Base-by-base conservation (phyloP, 2,797 vertebrate genomes). In the Crypturellus tataupa region DNA sequence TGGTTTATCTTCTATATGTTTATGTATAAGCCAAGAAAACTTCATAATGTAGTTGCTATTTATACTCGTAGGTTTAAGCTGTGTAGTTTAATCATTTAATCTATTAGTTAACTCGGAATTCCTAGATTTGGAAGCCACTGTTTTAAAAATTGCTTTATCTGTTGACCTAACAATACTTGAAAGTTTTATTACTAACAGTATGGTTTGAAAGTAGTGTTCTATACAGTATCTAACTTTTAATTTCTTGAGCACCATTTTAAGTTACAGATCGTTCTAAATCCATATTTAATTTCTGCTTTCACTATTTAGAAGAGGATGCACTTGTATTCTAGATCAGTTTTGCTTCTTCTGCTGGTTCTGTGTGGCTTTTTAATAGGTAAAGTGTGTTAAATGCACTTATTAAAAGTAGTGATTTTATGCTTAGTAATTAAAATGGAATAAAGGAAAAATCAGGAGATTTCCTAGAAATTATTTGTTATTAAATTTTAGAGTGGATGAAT, bases 321-420 rank as follows among this genome's bases (percentile, higher is more conserved):
- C 19, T 27, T 83, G 63, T 31, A 16, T 33, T 68, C 19, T 7
- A 3, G 55, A 16, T 69, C 0, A 1, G 1, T 80, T 81, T 35
- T 70, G 5, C 85, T 71, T 80, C 89, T 93, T 93, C 72, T 93
- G 21, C 16, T 87, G 79, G 69, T 78, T 78, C n/a, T 85, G 49
- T 18, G 1, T 60, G 21, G 35, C 29, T 86, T 21, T 58, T 19
- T 55, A 42, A 27, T 2, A 5, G 37, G 12, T 35, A 9, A n/a
- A n/a, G n/a, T n/a, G 10, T 33, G 47, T 37, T 40, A 77, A 89
- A 29, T 47, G 46, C 40, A 17, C 42, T 13, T 33, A 37, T 13
- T 67, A 33, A 64, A 12, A 3, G 0, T 53, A 12, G 27, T 65
- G 9, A 40, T 72, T 70, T 42, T 2, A 14, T 25, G 7, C 33